Percentiles rank a stretch among this genome's conserved stretches.
phyloP scores from a whole-genome alignment of 2,888 invertebrate genomes.

The Apamea sordens region DNA sequence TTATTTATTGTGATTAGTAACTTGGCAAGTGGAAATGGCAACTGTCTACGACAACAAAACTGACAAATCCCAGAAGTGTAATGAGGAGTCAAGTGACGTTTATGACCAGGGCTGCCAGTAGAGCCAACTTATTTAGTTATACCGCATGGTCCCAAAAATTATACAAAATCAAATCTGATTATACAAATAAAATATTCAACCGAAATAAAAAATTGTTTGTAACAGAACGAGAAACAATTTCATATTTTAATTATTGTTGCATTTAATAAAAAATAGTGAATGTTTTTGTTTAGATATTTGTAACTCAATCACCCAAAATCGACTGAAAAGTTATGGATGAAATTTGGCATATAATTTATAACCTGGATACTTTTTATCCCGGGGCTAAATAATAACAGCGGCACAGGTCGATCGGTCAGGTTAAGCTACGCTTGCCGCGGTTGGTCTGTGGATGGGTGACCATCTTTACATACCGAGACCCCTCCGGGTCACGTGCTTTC shows the following conservation, averaged over 20 bases:
- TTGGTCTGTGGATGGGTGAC: too few species aligned
- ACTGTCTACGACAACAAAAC: constrained; percentile 43
- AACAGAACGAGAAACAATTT: background rate
- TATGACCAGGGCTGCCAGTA: constrained; percentile 7
- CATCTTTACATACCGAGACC: too few species aligned
- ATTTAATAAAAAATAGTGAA: background rate
- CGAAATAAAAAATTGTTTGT: background rate
- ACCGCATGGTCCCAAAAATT: background rate
- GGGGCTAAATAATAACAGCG: too few species aligned
- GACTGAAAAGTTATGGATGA: background rate
- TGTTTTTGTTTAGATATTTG: background rate
- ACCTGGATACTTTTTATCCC: background rate
- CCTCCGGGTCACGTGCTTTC: too few species aligned
- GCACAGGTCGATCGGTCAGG: too few species aligned
- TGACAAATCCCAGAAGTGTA: constrained; percentile 24
- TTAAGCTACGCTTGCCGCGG: too few species aligned
- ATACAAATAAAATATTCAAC: background rate
- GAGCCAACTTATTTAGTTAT: background rate
- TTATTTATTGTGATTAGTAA: constrained; percentile 64
- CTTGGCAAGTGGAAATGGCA: constrained; percentile 62
- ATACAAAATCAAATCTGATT: background rate
- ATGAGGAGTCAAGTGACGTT: constrained; percentile 37
- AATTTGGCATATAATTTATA: too few species aligned
- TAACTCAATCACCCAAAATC: background rate
- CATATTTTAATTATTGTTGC: background rate